Conservation (phyloP, 1,140 invertebrate genomes). For the Neotoxoptera formosana region DNA sequence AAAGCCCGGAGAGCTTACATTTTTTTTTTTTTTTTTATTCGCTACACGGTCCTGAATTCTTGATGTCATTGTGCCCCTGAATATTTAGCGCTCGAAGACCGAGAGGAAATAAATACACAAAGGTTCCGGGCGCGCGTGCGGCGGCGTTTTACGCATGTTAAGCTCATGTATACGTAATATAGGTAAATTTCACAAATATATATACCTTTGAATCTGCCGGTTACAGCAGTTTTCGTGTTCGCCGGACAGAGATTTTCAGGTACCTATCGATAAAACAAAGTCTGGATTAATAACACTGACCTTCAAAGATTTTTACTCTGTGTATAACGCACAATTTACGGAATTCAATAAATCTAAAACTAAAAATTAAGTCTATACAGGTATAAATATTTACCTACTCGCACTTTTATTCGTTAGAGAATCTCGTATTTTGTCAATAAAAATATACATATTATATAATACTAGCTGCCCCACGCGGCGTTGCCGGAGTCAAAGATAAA, state of each 20-base stretch:
- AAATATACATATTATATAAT: too few species aligned
- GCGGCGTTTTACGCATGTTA: neutral
- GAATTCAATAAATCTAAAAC: neutral
- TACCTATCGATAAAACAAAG: neutral
- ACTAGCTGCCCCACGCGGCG: too few species aligned
- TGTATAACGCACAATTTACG: too few species aligned
- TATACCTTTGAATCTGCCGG: neutral
- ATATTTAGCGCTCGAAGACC: conserved; percentile 9
- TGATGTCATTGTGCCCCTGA: neutral
- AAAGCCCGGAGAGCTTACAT: neutral
- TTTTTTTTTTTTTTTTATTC: conserved; percentile 29
- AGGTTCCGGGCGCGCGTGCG: neutral
- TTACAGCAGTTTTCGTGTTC: neutral
- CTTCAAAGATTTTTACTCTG: neutral
- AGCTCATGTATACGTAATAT: neutral
- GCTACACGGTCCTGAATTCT: neutral
- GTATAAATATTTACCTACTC: neutral
- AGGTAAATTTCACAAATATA: neutral
- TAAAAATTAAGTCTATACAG: neutral
- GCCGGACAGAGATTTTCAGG: neutral
- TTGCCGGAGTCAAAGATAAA: too few species aligned
- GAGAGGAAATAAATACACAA: conserved; percentile 16
- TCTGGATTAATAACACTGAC: neutral
- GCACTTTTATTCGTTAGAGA: neutral
- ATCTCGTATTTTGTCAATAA: neutral